Evolutionary conservation across 2,113 vertebrate genomes (phyloP), one percentile per base, ranked within the genome.

Genomic region (Cervus canadensis): DNA sequence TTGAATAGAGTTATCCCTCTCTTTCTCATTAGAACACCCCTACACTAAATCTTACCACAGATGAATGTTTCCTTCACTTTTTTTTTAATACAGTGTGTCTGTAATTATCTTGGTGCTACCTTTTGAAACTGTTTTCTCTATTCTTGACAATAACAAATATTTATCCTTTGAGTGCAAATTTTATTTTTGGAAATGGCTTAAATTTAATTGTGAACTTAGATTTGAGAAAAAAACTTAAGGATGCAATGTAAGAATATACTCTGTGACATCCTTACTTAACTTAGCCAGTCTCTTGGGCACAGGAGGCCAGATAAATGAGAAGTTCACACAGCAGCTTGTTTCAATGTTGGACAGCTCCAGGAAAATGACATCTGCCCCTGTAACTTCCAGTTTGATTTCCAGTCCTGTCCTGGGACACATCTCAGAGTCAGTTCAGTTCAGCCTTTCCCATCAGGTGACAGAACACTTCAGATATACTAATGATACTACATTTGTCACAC

Each of bases 151-250:
- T 93, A 79, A 62, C 16, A 89, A 33, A 30, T 81, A 26, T 96
- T 96, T 94, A 86, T 95, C 30, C 50, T 92, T 48, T 74, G 84
- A 78, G 28, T 28, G 28, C 33, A 56, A 62, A 64, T 96, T 95
- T 96, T 85, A 87, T 52, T 95, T 97, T 94, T 40, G 21, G 56
- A 82, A 83, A 57, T 71, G 17, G 21, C 74, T 87, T 94, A 23
- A 87, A 52, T 56, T 74, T 84, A 57, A 76, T 96, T 84, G 60
- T 83, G 56, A 87, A 30, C 28, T 45, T 90, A 50, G 33, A 64
- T 79, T 94, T 93, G 92, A 90, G 60, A 78, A 92, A 76, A 76
- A 87, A 92, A 52, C n/a, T 79, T 87, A 60, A 81, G 25, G 40
- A 19, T 96, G 6, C 56, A 57, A 0, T 62, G 10, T 17, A 82